These are phyloP conservation scores for Megastigmus dorsalis DNA, from an alignment of 2,888 invertebrate species.

Conservation along the genomic window DNA sequence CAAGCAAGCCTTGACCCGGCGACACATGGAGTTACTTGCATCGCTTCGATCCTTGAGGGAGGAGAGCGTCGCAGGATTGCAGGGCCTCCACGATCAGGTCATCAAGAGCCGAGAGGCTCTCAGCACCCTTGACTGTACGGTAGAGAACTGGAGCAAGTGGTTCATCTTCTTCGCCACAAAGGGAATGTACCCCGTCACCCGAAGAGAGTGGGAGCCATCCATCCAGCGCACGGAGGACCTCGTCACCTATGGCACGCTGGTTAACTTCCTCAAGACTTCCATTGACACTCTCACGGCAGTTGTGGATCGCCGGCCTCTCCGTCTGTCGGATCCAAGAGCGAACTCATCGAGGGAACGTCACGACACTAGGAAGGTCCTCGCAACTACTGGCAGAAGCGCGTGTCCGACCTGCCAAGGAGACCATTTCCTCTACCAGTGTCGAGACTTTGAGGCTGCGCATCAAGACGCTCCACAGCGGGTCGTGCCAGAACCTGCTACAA, in stretches of 20 bases:
- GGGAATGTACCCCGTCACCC: not conserved
- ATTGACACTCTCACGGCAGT: not conserved
- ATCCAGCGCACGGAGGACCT: not conserved
- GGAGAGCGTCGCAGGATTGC: not conserved
- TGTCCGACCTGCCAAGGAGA: not conserved
- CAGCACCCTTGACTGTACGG: not conserved
- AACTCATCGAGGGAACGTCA: not conserved
- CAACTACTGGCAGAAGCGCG: not conserved
- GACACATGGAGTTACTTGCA: not conserved
- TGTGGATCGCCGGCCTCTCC: not conserved
- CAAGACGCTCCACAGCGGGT: not conserved
- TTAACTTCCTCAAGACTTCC: not conserved
- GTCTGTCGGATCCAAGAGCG: not conserved
- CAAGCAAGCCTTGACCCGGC: not conserved
- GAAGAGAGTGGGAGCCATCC: not conserved
- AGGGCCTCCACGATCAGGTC: not conserved
- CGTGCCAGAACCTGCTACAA: not conserved
- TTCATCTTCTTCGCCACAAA: not conserved
- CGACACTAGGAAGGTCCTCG: not conserved
- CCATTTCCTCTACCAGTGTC: not conserved
- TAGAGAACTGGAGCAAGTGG: not conserved
- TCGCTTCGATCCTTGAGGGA: not conserved
- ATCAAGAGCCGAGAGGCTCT: not conserved
- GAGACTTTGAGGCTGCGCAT: not conserved
- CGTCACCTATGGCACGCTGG: not conserved